These are phyloP conservation scores for Paracanthobrama guichenoti DNA, from an alignment of 2,113 vertebrate genomes.

Conservation along the genomic window DNA sequence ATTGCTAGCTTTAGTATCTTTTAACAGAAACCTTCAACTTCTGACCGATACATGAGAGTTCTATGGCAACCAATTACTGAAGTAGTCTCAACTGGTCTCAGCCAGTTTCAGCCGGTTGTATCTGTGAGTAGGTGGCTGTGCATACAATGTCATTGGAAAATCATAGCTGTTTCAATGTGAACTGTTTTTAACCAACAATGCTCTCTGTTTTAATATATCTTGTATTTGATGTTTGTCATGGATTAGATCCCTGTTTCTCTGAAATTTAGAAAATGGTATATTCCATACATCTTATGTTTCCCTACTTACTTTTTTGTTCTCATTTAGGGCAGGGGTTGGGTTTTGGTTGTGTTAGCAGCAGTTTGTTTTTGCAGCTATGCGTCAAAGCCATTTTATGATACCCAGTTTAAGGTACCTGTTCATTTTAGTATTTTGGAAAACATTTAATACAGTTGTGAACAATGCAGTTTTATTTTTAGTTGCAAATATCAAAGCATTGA, in stretches of 20 bases:
- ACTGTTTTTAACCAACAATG: constrained; percentile 2
- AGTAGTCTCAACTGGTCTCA: constrained; percentile 1
- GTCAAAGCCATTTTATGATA: neutral
- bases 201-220: neutral
- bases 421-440: neutral
- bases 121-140: neutral
- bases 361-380: neutral
- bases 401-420: neutral
- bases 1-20: neutral
- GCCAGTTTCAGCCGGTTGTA: neutral
- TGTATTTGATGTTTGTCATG: neutral
- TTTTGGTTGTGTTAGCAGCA: neutral
- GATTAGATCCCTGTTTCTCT: neutral
- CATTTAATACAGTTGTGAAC: neutral
- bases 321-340: neutral
- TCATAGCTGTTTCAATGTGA: neutral
- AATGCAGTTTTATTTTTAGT: neutral
- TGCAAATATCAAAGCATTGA: neutral
- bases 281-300: neutral
- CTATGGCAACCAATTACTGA: neutral
- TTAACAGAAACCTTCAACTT: neutral
- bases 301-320: neutral
- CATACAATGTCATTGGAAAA: neutral
- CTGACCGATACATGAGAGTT: neutral
- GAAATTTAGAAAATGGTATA: neutral